Evolutionary conservation across 2,888 invertebrate genomes (phyloP).

Genomic region (Pachycephus smyrnensis): DNA sequence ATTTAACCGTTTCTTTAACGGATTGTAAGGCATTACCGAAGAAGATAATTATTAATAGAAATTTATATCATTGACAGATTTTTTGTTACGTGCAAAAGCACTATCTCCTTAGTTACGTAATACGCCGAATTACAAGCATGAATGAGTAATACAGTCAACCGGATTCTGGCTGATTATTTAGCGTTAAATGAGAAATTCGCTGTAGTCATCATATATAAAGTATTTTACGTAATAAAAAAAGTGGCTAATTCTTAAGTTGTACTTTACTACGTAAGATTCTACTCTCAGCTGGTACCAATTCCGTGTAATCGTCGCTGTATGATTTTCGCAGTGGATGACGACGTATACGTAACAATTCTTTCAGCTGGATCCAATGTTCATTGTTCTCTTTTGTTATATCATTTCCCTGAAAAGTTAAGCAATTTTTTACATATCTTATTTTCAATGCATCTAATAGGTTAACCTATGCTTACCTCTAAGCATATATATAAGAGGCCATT

Average conservation of each 20-base stretch:
- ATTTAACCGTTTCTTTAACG: neutral
- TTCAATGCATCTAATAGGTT: neutral
- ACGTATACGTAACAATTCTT: constrained; percentile 16
- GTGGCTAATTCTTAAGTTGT: neutral
- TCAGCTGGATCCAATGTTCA: constrained; percentile 27
- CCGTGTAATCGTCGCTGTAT: neutral
- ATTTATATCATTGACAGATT: neutral
- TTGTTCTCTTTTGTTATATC: constrained; percentile 23
- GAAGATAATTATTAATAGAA: neutral
- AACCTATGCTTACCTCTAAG: constrained; percentile 33
- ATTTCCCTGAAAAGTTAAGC: constrained; percentile 31
- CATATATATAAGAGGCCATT: constrained; percentile 37
- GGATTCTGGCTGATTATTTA: neutral
- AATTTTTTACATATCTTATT: neutral
- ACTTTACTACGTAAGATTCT: neutral
- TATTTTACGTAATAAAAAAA: neutral
- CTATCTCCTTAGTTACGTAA: neutral
- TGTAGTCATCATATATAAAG: neutral
- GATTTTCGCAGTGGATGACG: neutral
- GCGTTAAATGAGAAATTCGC: neutral
- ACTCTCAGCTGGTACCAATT: neutral
- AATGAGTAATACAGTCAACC: too few relatives aligned
- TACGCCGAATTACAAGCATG: neutral
- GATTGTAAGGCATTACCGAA: neutral
- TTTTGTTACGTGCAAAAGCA: neutral